Conservation (phyloP, 1,140 invertebrate genomes). For the Drosophila ambigua region DNA sequence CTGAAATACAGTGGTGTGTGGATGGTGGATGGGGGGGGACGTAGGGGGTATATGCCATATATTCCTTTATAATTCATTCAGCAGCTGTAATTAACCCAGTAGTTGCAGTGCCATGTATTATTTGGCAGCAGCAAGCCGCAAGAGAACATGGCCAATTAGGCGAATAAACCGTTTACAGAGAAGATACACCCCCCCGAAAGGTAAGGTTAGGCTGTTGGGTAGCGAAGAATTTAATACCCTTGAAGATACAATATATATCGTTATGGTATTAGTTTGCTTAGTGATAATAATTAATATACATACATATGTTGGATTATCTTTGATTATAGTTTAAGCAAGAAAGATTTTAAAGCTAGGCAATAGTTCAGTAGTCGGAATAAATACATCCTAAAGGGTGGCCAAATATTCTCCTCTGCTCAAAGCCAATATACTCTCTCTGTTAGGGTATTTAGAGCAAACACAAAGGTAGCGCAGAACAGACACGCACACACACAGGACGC, state of each 20-base stretch:
- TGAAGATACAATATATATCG: slow-evolving; percentile 3
- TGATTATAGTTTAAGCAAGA: no score
- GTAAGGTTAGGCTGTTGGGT: no score
- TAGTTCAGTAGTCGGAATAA: no score
- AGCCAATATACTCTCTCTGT: no score
- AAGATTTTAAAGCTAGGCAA: no score
- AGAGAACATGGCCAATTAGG: slow-evolving; percentile 50
- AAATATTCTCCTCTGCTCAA: no score
- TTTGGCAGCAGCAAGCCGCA: slow-evolving; percentile 38
- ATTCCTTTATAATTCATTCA: slow-evolving; percentile 54
- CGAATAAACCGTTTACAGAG: slow-evolving; percentile 36
- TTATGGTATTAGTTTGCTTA: no score
- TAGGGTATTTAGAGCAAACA: slow-evolving; percentile 13
- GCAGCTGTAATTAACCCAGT: slow-evolving; percentile 57
- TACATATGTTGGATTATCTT: no score
- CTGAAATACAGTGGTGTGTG: slow-evolving; percentile 1
- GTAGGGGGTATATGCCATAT: no score
- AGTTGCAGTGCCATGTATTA: slow-evolving; percentile 71
- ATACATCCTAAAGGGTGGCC: no score
- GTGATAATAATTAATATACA: no score
- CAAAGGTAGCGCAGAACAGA: slow-evolving; percentile 23
- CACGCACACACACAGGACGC: slow-evolving; percentile 7
- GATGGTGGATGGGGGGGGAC: not conserved
- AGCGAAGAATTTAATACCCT: no score
- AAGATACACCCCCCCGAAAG: slow-evolving; percentile 9